Evolutionary conservation across 2,888 invertebrate genomes (phyloP).

Genomic region (Tipula vernalis): DNA sequence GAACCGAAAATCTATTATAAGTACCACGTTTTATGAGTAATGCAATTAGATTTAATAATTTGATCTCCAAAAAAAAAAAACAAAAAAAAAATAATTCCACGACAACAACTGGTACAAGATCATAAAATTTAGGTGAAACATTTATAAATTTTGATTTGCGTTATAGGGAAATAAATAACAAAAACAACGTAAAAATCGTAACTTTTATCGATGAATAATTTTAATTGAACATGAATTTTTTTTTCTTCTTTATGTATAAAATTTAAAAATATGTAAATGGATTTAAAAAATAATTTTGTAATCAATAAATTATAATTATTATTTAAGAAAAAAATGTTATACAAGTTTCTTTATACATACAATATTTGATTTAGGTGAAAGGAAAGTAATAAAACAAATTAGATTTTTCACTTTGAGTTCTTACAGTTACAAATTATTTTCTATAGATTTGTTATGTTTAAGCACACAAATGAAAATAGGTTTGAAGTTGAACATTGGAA

Average conservation of each 20-base stretch:
- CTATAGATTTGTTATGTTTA: neutral
- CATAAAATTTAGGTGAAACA: neutral
- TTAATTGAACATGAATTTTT: neutral
- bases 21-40: neutral
- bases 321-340: neutral
- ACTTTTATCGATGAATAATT: neutral
- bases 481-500: neutral
- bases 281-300: neutral
- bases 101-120: neutral
- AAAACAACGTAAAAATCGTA: neutral
- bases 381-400: neutral
- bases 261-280: neutral
- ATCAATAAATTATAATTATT: slow-evolving; percentile 4
- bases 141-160: neutral
- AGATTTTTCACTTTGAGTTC: neutral
- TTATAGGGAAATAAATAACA: neutral
- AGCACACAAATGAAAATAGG: neutral
- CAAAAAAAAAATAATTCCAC: neutral
- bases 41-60: neutral
- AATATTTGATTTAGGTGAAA: neutral
- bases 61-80: neutral
- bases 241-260: neutral
- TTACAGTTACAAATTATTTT: neutral
- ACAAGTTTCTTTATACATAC: neutral
- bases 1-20: neutral